A percentile compares a stretch with the other conserved stretches of the same genome.
Conservation (phyloP, 37 sponge, comb jelly and placozoan genomes). For the Beroe forskalii region DNA sequence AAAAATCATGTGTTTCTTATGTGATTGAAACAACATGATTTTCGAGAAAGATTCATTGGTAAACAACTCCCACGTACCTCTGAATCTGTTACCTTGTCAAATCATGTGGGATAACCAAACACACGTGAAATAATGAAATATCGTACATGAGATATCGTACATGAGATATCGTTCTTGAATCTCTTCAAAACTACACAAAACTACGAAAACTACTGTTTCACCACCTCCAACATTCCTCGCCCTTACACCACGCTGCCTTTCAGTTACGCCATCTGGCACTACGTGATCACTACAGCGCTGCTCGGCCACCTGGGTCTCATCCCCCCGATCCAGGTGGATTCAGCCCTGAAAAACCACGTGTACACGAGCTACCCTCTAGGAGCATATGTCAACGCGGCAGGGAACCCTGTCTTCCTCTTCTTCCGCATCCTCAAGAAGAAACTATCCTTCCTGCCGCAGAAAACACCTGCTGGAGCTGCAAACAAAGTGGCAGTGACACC, state of each 20-base stretch:
- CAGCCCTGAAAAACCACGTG: conserved; percentile 10
- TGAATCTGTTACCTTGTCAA: too few species aligned
- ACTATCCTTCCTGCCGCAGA: not conserved
- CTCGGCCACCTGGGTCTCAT: not conserved
- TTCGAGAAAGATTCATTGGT: too few species aligned
- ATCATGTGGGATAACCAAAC: too few species aligned
- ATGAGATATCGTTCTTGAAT: too few species aligned
- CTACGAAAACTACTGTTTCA: not conserved
- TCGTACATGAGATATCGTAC: too few species aligned
- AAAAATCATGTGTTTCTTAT: too few species aligned
- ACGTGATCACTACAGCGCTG: not conserved
- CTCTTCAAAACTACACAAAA: not conserved
- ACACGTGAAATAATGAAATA: too few species aligned
- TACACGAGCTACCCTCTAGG: conserved; percentile 56
- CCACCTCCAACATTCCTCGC: not conserved
- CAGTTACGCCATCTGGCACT: conserved; percentile 58
- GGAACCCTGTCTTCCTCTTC: conserved; percentile 25
- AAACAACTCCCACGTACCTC: too few species aligned
- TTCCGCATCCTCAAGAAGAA: conserved; percentile 33
- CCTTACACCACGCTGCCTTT: not conserved
- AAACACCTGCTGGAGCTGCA: too few species aligned
- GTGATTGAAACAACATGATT: too few species aligned
- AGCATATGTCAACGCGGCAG: conserved; percentile 48
- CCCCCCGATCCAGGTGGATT: not conserved
- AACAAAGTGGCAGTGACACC: too few species aligned